Evolutionary conservation across 2,113 vertebrate genomes (phyloP), one percentile per base, ranked within the genome.

Genomic region (Galbula dea): DNA sequence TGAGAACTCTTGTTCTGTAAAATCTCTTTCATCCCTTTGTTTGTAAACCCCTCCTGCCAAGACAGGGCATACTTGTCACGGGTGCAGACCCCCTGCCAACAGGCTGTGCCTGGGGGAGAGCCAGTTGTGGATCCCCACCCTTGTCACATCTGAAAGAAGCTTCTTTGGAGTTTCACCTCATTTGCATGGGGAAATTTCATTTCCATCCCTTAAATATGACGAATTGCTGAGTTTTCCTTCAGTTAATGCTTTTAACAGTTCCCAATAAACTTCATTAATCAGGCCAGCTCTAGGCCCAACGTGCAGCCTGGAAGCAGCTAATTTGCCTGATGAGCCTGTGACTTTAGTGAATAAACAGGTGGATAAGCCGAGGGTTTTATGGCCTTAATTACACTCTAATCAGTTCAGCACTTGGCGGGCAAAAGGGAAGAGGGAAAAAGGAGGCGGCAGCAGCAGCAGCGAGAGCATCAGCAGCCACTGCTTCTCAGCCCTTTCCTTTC

Each of bases 171-270:
- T 97, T 97, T 95, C 94, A 96, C 95, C 97, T 98, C 97, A 98
- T 98, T 98, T 98, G 97, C 97, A 98, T 97, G 95, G 96, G 88
- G 95, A 98, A 98, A 99, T 99, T 99, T 98, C 98, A 99, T 99
- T 99, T 99, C 98, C 97, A 98, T 97, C 97, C 97, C 98, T 99
- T 99, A 99, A 99, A 99, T 98, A 99, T 99, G 99, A 99, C 98
- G 98, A 99, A 99, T 99, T 98, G 99, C 99, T 39, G 97, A 98
- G 98, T 98, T 98, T 99, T 98, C 99, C 98, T 98, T 98, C 98
- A 98, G 98, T 98, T 99, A 99, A 99, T 99, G 98, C 98, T 98
- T 99, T 99, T 99, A 99, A 99, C 99, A 99, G 98, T 98, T 99
- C 98, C 98, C 98, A 99, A 98, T 99, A 99, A 99, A 99, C 98